A percentile compares a stretch with the other conserved stretches of the same genome.
Evolutionary conservation across 2,888 invertebrate genomes (phyloP).

Genomic region (Rhagonycha fulva): DNA sequence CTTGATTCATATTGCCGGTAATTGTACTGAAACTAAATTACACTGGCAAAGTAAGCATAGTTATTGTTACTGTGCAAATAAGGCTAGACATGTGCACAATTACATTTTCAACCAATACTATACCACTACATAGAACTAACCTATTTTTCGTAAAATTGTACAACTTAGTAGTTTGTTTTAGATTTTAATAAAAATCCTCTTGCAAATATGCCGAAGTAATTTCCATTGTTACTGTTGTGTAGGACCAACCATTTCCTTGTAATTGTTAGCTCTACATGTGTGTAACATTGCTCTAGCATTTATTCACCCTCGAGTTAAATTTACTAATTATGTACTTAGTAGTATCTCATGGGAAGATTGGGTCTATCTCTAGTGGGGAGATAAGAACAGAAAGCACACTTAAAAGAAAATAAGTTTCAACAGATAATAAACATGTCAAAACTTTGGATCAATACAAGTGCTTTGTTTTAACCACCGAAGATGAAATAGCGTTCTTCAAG

Average conservation of each 20-base stretch:
- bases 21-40: background rate
- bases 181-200: background rate
- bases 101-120: background rate
- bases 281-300: background rate
- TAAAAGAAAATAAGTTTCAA: background rate
- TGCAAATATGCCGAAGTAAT: background rate
- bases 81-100: background rate
- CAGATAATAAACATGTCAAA: background rate
- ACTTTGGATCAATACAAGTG: background rate
- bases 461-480: background rate
- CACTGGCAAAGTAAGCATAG: background rate
- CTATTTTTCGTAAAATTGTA: background rate
- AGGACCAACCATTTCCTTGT: background rate
- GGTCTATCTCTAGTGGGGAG: background rate
- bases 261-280: background rate
- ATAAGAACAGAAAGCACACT: background rate
- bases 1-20: background rate
- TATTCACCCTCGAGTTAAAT: background rate
- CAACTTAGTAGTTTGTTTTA: background rate
- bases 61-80: background rate
- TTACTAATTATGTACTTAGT: background rate
- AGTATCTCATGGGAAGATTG: background rate
- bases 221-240: background rate
- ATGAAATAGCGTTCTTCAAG: background rate
- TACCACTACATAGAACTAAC: background rate